These are phyloP conservation scores for Sternotherus odoratus DNA, from an alignment of 2,797 vertebrate species.

Conservation along the genomic window DNA sequence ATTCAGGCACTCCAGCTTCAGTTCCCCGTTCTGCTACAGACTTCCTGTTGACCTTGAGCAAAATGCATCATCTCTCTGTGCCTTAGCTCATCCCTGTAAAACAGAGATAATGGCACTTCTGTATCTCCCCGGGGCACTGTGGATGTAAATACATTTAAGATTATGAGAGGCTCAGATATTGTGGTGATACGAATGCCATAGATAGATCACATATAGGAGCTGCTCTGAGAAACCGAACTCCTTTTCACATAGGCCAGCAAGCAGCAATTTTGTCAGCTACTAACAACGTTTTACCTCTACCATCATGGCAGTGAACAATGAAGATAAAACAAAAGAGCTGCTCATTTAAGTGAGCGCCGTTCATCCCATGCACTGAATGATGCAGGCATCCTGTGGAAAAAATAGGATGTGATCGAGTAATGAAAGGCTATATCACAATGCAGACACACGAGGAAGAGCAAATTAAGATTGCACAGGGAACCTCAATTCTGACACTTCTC, in stretches of 20 bases:
- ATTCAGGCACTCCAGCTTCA: not conserved
- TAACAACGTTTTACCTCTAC: slow-evolving; percentile 21
- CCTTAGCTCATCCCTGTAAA: not conserved
- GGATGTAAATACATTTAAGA: slow-evolving; percentile 11
- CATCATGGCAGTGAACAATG: not conserved
- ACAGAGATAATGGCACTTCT: not conserved
- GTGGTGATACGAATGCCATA: not conserved
- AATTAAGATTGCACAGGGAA: not conserved
- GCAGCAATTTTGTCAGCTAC: slow-evolving; percentile 25
- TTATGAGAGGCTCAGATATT: slow-evolving; percentile 7
- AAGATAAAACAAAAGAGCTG: no score
- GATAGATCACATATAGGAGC: slow-evolving; percentile 5
- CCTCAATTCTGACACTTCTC: not conserved
- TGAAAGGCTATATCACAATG: not conserved
- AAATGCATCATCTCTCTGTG: not conserved
- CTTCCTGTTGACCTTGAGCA: not conserved
- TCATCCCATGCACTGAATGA: no score
- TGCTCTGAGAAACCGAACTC: not conserved
- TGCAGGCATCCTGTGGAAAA: no score
- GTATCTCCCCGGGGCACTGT: not conserved
- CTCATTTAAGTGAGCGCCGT: no score
- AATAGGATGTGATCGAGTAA: no score
- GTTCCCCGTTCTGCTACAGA: not conserved
- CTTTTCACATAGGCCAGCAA: not conserved
- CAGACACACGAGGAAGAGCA: not conserved